Conservation (phyloP, 2,888 invertebrate species). For the Tetheella fluctuosa region DNA sequence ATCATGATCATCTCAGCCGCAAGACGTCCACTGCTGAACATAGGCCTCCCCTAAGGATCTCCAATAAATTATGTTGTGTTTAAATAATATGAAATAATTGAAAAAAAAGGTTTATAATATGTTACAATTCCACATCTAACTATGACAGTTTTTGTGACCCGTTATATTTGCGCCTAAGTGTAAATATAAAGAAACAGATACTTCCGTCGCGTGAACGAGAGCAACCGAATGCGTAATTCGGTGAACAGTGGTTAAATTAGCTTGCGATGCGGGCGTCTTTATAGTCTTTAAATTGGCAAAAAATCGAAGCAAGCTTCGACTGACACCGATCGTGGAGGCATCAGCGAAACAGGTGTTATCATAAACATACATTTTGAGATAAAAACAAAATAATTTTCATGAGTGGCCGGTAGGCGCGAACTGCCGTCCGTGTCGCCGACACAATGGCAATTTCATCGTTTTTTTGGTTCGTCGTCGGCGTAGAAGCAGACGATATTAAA, state of each 20-base stretch:
- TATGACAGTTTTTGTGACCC: too few relatives aligned
- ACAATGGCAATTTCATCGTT: conserved; percentile 81
- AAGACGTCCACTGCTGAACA: too few relatives aligned
- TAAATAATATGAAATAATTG: too few relatives aligned
- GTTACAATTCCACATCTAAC: too few relatives aligned
- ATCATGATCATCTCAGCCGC: too few relatives aligned
- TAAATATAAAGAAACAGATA: conserved; percentile 16
- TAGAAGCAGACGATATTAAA: conserved; percentile 83
- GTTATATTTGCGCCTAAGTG: neutral
- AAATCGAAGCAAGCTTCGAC: conserved; percentile 78
- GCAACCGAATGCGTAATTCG: conserved; percentile 76
- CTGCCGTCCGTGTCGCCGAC: conserved; percentile 81
- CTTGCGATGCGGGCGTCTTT: conserved; percentile 81
- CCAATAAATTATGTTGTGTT: too few relatives aligned
- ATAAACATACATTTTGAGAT: conserved; percentile 84
- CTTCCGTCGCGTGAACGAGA: conserved; percentile 51
- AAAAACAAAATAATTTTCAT: conserved; percentile 84
- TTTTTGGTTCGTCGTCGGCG: conserved; percentile 73
- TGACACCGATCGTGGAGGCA: conserved; percentile 83
- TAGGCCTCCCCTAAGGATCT: too few relatives aligned
- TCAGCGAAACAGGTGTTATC: conserved; percentile 84
- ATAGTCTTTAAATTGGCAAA: conserved; percentile 83
- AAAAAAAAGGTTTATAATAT: too few relatives aligned
- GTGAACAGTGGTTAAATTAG: conserved; percentile 82
- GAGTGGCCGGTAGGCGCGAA: conserved; percentile 83